These are phyloP conservation scores for Phalacrocorax carbo DNA, from an alignment of 2,113 vertebrate species.

Conservation along the genomic window DNA sequence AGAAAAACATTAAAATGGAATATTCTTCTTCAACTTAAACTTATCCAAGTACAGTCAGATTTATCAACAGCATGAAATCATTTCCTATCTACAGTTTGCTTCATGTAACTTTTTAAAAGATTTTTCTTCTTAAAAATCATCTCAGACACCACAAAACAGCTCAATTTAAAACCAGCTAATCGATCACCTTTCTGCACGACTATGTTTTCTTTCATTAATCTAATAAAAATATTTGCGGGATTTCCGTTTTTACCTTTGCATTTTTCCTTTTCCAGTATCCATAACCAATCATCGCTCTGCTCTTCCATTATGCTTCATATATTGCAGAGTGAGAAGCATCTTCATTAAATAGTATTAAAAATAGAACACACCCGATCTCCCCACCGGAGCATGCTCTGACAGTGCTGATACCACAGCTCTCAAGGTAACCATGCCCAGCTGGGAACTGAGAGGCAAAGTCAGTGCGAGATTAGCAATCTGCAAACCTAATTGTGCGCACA, in stretches of 20 bases:
- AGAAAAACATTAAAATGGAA: neutral
- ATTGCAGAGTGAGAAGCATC: conserved; percentile 72
- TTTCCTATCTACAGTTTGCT: neutral
- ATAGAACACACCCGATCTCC: conserved; percentile 73
- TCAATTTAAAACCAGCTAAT: neutral
- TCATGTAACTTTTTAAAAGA: neutral
- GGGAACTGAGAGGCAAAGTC: conserved; percentile 67
- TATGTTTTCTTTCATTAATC: neutral
- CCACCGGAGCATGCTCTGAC: conserved; percentile 70
- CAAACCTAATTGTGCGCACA: conserved; percentile 59
- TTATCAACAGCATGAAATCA: neutral
- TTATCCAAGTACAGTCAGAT: neutral
- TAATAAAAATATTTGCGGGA: conserved; percentile 17
- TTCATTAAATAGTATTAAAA: conserved; percentile 79
- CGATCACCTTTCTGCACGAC: neutral
- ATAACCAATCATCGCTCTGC: conserved; percentile 68
- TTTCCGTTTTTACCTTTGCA: conserved; percentile 70
- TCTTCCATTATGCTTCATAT: conserved; percentile 69
- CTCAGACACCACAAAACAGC: neutral
- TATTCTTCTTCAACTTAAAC: neutral
- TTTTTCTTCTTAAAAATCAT: neutral
- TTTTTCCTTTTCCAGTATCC: conserved; percentile 66
- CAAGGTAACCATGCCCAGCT: conserved; percentile 74
- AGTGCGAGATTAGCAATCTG: conserved; percentile 60
- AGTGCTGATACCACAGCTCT: conserved; percentile 66